Evolutionary conservation across 2,113 vertebrate species (phyloP).

Genomic region (Neoarius graeffei): DNA sequence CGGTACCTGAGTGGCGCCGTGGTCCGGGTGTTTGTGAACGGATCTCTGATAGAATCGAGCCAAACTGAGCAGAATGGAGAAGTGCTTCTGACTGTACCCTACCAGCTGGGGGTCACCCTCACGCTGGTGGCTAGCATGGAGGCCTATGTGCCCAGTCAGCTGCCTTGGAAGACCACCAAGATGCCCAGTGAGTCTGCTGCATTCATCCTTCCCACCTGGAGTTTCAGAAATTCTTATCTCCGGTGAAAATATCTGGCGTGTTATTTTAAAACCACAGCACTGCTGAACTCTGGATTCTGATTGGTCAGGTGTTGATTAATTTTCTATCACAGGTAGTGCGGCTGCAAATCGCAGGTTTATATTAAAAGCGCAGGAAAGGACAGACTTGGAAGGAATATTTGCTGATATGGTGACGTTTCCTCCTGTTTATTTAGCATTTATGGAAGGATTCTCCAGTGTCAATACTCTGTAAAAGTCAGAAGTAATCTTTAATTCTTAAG

Average conservation of each 20-base stretch:
- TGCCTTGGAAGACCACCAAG: slow-evolving; percentile 87
- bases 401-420: too few species aligned
- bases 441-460: background rate
- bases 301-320: background rate
- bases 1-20: slow-evolving; percentile 78
- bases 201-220: background rate
- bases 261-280: background rate
- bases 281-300: background rate
- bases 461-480: background rate
- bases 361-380: too few species aligned
- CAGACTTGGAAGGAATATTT: too few species aligned
- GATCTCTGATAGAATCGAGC: slow-evolving; percentile 79
- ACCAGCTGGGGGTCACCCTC: slow-evolving; percentile 77
- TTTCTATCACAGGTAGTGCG: background rate
- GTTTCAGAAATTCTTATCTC: background rate
- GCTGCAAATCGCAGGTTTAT: background rate
- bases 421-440: background rate
- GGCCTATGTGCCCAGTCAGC: slow-evolving; percentile 83
- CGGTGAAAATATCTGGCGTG: background rate
- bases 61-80: slow-evolving; percentile 77
- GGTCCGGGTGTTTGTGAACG: slow-evolving; percentile 86
- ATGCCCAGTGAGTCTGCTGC: slow-evolving; percentile 82
- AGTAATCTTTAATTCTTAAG: background rate
- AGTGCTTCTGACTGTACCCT: slow-evolving; percentile 81
- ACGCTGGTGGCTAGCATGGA: slow-evolving; percentile 84